Evolutionary conservation across 2,888 invertebrate species (phyloP).

Genomic region (Gandaritis pyraliata): DNA sequence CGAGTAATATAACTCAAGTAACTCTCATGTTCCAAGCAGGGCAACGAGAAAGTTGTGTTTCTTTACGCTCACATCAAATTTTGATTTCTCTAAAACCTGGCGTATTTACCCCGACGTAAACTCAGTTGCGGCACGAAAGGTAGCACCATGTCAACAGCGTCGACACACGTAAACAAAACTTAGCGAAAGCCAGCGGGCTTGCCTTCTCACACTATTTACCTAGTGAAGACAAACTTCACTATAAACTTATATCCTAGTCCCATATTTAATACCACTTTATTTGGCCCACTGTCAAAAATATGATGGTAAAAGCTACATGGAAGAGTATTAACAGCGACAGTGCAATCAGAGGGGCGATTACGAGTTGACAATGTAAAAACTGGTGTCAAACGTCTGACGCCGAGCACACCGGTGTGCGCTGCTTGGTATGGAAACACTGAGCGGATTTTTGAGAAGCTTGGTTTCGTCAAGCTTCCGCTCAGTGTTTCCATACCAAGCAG

Average conservation of each 20-base stretch:
- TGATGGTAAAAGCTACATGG: no score
- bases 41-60: conserved; percentile 45
- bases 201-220: conserved; percentile 65
- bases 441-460: no score
- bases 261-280: neutral
- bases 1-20: conserved; percentile 3
- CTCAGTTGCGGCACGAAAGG: conserved; percentile 29
- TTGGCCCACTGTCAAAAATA: no score
- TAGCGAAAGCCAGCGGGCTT: conserved; percentile 59
- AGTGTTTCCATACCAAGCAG: no score
- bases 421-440: no score
- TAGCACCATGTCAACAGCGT: conserved; percentile 56
- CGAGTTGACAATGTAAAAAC: no score
- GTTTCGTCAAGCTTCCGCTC: no score
- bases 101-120: conserved; percentile 53
- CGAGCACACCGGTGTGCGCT: no score
- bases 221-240: conserved; percentile 57
- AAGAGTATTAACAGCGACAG: no score
- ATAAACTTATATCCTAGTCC: conserved; percentile 58
- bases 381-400: no score
- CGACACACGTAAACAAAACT: conserved; percentile 64
- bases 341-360: no score
- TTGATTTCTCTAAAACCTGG: conserved; percentile 66
- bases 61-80: conserved; percentile 56
- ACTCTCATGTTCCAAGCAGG: conserved; percentile 19